Evolutionary conservation across 2,113 vertebrate genomes (phyloP).

Genomic region (Naja naja): DNA sequence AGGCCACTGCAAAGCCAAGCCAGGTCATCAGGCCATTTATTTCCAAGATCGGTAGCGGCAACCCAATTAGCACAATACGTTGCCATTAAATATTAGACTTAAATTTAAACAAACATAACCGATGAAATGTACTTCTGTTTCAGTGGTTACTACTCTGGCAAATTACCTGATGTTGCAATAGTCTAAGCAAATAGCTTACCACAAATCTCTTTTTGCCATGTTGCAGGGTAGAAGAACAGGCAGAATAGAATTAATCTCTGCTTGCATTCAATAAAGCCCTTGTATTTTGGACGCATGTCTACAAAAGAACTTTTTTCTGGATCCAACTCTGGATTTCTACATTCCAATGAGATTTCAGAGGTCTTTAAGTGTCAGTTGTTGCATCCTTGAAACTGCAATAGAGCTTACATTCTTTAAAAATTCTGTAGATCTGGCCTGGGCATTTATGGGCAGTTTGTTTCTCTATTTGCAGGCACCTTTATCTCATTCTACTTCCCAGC

Average conservation of each 20-base stretch:
- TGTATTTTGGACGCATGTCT: no score
- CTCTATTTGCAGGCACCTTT: not conserved
- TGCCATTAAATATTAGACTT: slow-evolving; percentile 31
- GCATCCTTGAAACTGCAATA: not conserved
- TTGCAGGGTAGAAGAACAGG: not conserved
- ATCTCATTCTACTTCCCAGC: no score
- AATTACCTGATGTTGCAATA: not conserved
- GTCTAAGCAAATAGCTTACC: not conserved
- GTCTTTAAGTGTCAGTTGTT: not conserved
- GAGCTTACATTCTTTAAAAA: not conserved
- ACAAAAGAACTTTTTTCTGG: not conserved
- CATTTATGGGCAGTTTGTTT: not conserved
- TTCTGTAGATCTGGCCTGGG: not conserved
- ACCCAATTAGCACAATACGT: not conserved
- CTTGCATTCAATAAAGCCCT: not conserved
- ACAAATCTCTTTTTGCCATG: not conserved
- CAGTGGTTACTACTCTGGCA: slow-evolving; percentile 5
- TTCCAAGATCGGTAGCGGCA: not conserved
- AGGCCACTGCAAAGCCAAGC: not conserved
- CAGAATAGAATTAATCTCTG: not conserved
- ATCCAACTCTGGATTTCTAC: not conserved
- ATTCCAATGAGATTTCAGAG: not conserved
- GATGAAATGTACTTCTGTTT: not conserved
- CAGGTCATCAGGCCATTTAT: not conserved
- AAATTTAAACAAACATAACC: slow-evolving; percentile 13